Base-by-base conservation (phyloP, 2,797 vertebrate species). In the Nyctibius grandis region DNA sequence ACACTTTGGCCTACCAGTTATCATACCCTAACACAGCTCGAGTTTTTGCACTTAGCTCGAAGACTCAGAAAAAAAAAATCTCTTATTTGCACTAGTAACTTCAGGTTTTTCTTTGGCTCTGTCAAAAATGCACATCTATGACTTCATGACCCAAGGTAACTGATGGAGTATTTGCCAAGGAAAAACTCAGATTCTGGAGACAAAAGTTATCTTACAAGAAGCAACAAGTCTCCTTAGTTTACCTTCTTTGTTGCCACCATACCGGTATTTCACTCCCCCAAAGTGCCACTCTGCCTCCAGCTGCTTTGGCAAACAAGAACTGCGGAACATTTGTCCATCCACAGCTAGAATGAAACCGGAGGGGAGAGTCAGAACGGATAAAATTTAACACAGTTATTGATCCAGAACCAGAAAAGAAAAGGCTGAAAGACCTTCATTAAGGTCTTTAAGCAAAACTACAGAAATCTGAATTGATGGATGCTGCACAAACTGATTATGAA, bases 201-300 rank as follows among this genome's bases (percentile, higher is more conserved):
- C 31, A 77, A 85, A 61, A 72, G 25, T 85, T 68, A 40, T 7
- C 64, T 45, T 44, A 42, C 48, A 89, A 61, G 45, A 53, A 87
- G 69, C 44, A 87, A 38, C 16, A 75, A 82, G 61, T 68, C 14
- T 63, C 50, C 19, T 85, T 67, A 69, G 94, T 97, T 98, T 97
- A 99, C 99, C 99, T 97, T 99, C 99, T 97, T 98, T 98, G 96
- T 98, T 99, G 87, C 99, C 99, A 95, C 99, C 99, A 96, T 99
- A 99, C 97, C 97, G 98, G 96, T 99, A 99, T 97, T 98, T 99
- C 95, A 98, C 97, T 93, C 99, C 99, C 92, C 98, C 98, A 29
- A 99, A 99, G 91, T 98, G 98, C 98, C 98, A 99, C 56, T 99
- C 99, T 93, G 99, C 99, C 95, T 98, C 99, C 97, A 99, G 97